Evolutionary conservation across 2,888 invertebrate species (phyloP).

Genomic region (Melinopterus prodromus): DNA sequence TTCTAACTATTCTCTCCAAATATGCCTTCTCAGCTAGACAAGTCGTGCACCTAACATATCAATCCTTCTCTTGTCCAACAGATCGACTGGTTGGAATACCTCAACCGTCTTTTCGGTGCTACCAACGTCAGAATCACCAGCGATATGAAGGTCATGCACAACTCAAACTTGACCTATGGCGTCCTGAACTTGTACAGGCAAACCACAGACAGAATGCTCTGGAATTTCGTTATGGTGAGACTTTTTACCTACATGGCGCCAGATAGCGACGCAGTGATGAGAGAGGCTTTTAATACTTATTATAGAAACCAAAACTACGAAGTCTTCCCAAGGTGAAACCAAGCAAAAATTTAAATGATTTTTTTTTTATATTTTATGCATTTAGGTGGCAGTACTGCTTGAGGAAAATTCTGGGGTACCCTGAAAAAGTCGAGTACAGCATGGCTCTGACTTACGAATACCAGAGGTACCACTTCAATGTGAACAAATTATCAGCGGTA

Average conservation of each 20-base stretch:
- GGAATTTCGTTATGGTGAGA: conserved; percentile 56
- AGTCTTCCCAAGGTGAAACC: conserved; percentile 45
- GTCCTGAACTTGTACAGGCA: conserved; percentile 53
- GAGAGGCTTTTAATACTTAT: conserved; percentile 53
- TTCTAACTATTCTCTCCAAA: conserved; percentile 6
- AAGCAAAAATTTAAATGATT: conserved; percentile 27
- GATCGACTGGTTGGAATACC: conserved; percentile 57
- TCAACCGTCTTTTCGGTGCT: conserved; percentile 50
- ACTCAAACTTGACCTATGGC: conserved; percentile 47
- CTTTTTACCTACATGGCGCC: conserved; percentile 55
- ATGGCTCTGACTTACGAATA: conserved; percentile 57
- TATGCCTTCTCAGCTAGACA: not conserved
- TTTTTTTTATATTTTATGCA: not conserved
- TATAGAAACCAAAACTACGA: conserved; percentile 46
- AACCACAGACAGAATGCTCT: conserved; percentile 50
- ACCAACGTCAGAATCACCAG: conserved; percentile 50
- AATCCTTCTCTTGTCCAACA: conserved; percentile 41
- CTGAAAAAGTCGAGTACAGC: conserved; percentile 50
- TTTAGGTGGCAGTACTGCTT: conserved; percentile 57
- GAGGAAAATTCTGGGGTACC: conserved; percentile 54
- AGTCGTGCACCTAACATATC: not conserved
- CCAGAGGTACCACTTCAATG: conserved; percentile 53
- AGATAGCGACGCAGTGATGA: conserved; percentile 53
- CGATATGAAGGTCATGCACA: conserved; percentile 47
- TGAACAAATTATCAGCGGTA: conserved; percentile 48